Evolutionary conservation across 2,888 invertebrate genomes (phyloP), one percentile per base, ranked within the genome.

Genomic region (Caenorhabditis wallacei): DNA sequence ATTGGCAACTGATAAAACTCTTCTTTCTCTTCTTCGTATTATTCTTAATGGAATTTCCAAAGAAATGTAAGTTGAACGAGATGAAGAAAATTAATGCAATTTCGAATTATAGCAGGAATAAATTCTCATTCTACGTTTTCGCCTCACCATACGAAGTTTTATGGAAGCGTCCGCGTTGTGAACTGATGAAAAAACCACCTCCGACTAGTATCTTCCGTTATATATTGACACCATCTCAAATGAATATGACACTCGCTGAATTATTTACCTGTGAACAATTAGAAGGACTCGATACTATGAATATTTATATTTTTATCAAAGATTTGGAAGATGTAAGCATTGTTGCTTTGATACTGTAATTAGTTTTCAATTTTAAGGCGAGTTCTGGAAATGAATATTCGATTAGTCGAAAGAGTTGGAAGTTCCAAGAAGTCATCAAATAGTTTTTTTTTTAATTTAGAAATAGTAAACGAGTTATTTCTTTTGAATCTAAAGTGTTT

Each of bases 71-170:
- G 69, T 54, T 30, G 35, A 18, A 54, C 18, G 5, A 13, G 26
- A 16, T 26, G 24, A n/a, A 37, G 10, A 43, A 43, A 43, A 5
- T 30, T 10, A 43, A 2, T 16, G 16, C 7, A 43, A 43, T 2
- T 43, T 13, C 4, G 13, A 43, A 10, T 43, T 48, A 40, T 64
- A 74, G 74, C 7, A 24, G 64, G 0, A 74, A 74, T 35, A 54
- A 64, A 16, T 74, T 74, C 26, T 64, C 74, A 37, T 74, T 74
- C 64, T 74, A 74, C 56, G 53, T 64, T 4, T 74, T 54, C 43
- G 43, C 56, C 16, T 74, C 74, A 26, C 74, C 74, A 18, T 74
- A 64, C 20, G 74, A 74, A 26, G 74, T 74, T 18, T 63, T 56
- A 24, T 74, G 74, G 74, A 54, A 63, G 1, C 74, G 64, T 46